Percentiles rank a stretch among this genome's conserved stretches.
phyloP scores from a whole-genome alignment of 2,888 invertebrate species.

The Dichetophora obliterata region DNA sequence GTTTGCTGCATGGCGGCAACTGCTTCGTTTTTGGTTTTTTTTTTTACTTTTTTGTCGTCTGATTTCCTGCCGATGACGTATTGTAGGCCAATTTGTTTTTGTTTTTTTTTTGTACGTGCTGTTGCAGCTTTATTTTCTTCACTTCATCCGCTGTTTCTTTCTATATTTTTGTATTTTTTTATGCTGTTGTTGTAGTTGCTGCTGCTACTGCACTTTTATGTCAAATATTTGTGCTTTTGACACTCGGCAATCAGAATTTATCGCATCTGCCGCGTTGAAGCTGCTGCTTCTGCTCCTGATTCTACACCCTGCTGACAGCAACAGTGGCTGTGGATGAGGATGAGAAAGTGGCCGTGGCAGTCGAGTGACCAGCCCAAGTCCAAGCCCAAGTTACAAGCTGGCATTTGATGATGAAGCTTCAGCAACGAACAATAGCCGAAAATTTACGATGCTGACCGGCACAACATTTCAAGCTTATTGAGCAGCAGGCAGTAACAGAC shows the following conservation, averaged over 20 bases:
- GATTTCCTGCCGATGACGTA: neutral
- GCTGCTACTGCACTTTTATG: conserved; percentile 8
- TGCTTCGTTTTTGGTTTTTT: neutral
- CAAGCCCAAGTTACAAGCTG: neutral
- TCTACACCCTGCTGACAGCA: conserved; percentile 1
- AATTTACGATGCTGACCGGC: conserved; percentile 23
- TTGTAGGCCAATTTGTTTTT: neutral
- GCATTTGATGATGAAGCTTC: neutral
- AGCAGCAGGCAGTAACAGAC: conserved; percentile 1
- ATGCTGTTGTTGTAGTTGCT: neutral
- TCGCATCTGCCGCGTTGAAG: conserved; percentile 46
- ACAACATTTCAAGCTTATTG: conserved; percentile 31
- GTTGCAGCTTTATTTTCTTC: neutral
- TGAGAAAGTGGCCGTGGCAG: neutral
- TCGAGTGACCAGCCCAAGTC: neutral
- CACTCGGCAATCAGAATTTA: conserved; percentile 49
- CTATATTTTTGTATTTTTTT: neutral
- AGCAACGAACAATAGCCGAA: conserved; percentile 19
- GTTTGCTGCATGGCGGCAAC: conserved; percentile 2
- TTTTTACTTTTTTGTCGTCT: neutral
- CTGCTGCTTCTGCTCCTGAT: conserved; percentile 2
- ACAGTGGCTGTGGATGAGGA: neutral
- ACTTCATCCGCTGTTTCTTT: neutral
- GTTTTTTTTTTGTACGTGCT: neutral
- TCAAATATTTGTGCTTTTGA: conserved; percentile 48